These are phyloP conservation scores for human (Homo sapiens) DNA, from an alignment of 2,113 vertebrate genomes.

Conservation along the genomic window DNA sequence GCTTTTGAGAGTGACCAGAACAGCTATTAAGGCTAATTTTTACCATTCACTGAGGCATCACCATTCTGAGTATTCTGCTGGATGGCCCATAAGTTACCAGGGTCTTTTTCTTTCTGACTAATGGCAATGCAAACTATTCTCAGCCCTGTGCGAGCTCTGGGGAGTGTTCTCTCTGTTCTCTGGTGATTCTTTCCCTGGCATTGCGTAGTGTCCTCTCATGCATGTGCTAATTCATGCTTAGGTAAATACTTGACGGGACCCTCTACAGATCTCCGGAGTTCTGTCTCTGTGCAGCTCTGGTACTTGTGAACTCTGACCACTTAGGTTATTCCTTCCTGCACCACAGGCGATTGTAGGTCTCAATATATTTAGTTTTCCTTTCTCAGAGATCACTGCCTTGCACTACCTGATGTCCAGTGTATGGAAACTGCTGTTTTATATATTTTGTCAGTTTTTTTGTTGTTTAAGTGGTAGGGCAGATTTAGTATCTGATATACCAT, in stretches of 20 bases:
- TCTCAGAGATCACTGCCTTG: background rate
- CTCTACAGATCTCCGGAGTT: background rate
- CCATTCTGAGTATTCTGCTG: background rate
- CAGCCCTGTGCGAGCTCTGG: background rate
- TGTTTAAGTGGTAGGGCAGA: background rate
- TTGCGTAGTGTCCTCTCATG: background rate
- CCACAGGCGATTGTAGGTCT: background rate
- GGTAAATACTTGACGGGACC: background rate
- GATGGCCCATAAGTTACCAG: background rate
- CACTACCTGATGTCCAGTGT: background rate
- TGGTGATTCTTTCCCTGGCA: background rate
- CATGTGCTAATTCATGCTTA: rapidly evolving
- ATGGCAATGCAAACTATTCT: background rate
- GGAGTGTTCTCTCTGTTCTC: no score
- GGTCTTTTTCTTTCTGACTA: background rate
- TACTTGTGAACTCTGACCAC: background rate
- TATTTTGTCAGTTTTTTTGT: background rate
- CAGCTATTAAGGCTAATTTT: background rate
- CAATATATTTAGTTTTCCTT: background rate
- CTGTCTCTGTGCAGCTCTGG: background rate
- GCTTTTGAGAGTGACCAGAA: background rate
- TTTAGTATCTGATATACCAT: background rate
- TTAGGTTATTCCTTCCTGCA: background rate
- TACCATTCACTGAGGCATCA: background rate
- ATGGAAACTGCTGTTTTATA: background rate